Evolutionary conservation across 2,888 invertebrate genomes (phyloP), one percentile per base, ranked within the genome.

Genomic region (Willowsia nigromaculata): DNA sequence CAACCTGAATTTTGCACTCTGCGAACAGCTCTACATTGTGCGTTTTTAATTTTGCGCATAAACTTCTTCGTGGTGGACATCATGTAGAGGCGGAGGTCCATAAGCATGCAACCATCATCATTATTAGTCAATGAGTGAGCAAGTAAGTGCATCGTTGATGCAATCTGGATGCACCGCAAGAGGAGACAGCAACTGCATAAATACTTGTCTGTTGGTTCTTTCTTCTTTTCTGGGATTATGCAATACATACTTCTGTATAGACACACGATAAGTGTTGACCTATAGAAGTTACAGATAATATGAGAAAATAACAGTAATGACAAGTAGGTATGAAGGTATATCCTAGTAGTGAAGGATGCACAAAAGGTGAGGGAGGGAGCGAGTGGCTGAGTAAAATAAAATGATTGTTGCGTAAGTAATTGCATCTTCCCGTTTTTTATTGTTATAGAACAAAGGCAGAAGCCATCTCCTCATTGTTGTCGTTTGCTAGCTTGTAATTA

Each of bases 351-450:
- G 30, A 30, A n/a, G n/a, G n/a, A n/a, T n/a, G n/a, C n/a, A n/a
- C n/a, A n/a, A n/a, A n/a, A n/a, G n/a, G 56, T 18, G 25, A 22
- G 6, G 25, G 27, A 59, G n/a, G 30, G 30, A 33, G n/a, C 15
- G 33, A 65, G 15, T 65, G 15, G n/a, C 4, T 11, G n/a, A 65
- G 33, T 33, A 13, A 65, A 65, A 65, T 65, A n/a, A 65, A 30
- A 65, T 33, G 33, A n/a, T 65, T 13, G 50, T 74, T 74, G 43
- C 74, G 25, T 30, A 74, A 74, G 1, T 74, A 74, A 74, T 74
- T 43, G 33, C 25, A 27, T 74, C 50, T 74, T 74, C 74, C 74
- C 74, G 74, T 74, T 74, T 74, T 22, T 40, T 37, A 43, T 47
- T 74, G 71, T 74, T 65, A 33, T 30, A 65, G 15, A 65, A 65